These are phyloP conservation scores for Burhinus oedicnemus DNA, from an alignment of 2,113 vertebrate species.

Conservation along the genomic window DNA sequence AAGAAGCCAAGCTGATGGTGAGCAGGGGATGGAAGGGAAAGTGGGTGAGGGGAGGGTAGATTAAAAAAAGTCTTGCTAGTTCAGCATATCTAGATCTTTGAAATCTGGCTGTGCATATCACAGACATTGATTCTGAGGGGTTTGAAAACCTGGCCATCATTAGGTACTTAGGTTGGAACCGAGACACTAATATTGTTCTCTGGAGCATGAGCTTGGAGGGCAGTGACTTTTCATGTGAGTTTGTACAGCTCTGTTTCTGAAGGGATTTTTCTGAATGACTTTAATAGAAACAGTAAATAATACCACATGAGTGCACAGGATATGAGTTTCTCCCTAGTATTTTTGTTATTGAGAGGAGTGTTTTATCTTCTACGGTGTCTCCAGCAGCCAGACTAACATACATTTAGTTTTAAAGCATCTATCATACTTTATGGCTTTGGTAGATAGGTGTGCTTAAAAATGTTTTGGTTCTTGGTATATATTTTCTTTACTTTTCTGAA, in stretches of 20 bases:
- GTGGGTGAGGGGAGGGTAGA: accelerated
- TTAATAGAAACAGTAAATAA: slow-evolving; percentile 46
- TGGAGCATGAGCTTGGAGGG: not conserved
- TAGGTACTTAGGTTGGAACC: not conserved
- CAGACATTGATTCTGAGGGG: not conserved
- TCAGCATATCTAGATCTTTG: not conserved
- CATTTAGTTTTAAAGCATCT: slow-evolving; percentile 17
- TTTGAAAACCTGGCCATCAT: not conserved
- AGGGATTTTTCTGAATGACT: slow-evolving; percentile 6
- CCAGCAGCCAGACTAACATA: slow-evolving; percentile 10
- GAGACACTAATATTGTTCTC: not conserved
- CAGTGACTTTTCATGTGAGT: not conserved
- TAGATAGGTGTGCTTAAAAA: not conserved
- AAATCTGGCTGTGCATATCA: not conserved
- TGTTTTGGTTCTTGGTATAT: not conserved
- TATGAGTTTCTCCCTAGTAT: slow-evolving; percentile 4
- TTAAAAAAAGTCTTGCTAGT: not conserved
- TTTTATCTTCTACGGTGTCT: not conserved
- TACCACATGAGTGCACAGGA: not conserved
- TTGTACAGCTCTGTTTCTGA: not conserved
- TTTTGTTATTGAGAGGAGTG: not conserved
- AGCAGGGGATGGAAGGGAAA: not conserved
- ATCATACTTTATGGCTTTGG: not conserved
- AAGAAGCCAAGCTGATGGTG: not conserved
- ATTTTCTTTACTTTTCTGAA: not conserved